These are phyloP conservation scores for Eilema sororculum DNA, from an alignment of 2,888 invertebrate genomes.

Conservation along the genomic window DNA sequence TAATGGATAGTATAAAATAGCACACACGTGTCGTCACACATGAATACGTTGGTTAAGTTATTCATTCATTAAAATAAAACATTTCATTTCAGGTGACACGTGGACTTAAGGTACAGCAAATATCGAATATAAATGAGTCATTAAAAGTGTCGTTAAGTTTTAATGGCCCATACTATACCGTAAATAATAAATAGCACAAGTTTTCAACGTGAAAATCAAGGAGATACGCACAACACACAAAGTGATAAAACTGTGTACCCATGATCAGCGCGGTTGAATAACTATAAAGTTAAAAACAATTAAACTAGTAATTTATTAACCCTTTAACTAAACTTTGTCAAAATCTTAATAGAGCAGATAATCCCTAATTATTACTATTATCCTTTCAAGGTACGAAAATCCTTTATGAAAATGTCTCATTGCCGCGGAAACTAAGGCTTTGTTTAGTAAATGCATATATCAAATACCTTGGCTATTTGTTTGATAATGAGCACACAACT, in stretches of 20 bases:
- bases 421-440: not conserved
- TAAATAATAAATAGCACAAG: constrained; percentile 26
- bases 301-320: not conserved
- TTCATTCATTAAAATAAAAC: constrained; percentile 37
- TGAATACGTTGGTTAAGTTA: constrained; percentile 30
- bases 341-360: not conserved
- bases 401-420: not conserved
- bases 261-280: constrained; percentile 10
- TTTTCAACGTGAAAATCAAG: constrained; percentile 2
- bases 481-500: constrained; percentile 79
- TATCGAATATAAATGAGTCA: constrained; percentile 42
- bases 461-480: constrained; percentile 70
- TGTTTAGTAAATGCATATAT: constrained; percentile 22
- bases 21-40: not conserved
- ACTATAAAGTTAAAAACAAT: not conserved
- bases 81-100: constrained; percentile 32
- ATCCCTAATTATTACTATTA: not conserved
- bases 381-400: not conserved
- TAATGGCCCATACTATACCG: constrained; percentile 17
- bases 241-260: not conserved
- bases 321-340: not conserved
- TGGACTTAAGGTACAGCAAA: constrained; percentile 38
- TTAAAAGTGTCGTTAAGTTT: constrained; percentile 32
- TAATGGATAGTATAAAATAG: not conserved
- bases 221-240: not conserved